Base-by-base conservation (phyloP, 2,888 invertebrate genomes). In the Tenthredo amoena region DNA sequence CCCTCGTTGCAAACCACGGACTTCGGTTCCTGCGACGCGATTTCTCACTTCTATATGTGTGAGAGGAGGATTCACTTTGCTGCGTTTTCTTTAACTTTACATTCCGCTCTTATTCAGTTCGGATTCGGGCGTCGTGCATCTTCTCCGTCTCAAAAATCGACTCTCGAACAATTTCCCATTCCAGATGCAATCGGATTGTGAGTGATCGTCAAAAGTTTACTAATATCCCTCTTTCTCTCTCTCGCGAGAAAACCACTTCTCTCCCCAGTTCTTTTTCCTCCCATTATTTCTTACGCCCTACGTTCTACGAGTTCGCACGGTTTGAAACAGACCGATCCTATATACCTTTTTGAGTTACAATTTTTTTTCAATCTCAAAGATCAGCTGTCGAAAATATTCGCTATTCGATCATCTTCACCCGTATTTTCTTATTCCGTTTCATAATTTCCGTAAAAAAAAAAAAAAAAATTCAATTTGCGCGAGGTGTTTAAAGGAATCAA, bases 1-100 rank as follows among this genome's bases (percentile, higher is more conserved):
- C 26, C 47, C 55, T 31, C 77, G 43, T 74, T 74, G 31, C 50
- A 55, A 47, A 77, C 47, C 76, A n/a, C 47, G 76, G 47, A 55
- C 77, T 62, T 26, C 6, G 26, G 26, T 77, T 77, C 77, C 26
- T 77, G 50, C 77, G 77, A 77, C 74, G 34, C 77, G 77, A 77
- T 50, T 74, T 74, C 74, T 43, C 74, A 74, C 18, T 55, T n/a
- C n/a, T 55, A 55, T 55, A n/a, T 21, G 68, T 26, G 26, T 43
- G n/a, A 40, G 43, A 43, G 21, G 47, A 74, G 74, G 21, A 43
- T 74, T 74, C 74, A 74, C 43, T 47, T 74, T 74, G 43, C 43
- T 74, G 4, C 43, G 34, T 34, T 68, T 68, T 34, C 18, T 34
- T 68, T 34, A 34, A 1, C 12, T 34, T 34, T 34, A 34, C 34